A percentile compares a stretch with the other conserved stretches of the same genome.
Conservation (phyloP, 2,888 invertebrate genomes). For the Achlya flavicornis region DNA sequence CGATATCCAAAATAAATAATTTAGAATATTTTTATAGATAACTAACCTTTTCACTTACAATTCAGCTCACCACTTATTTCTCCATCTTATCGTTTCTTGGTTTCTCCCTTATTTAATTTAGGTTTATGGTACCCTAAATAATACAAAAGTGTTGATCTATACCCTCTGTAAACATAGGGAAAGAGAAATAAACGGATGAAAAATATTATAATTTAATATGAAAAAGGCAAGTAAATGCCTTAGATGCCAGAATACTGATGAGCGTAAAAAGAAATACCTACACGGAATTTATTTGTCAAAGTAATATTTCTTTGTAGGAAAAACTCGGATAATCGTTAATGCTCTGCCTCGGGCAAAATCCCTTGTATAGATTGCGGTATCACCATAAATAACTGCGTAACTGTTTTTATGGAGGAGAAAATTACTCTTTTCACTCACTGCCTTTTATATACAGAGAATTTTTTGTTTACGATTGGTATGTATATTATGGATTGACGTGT, state of each 20-base stretch:
- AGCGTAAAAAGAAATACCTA: constrained; percentile 63
- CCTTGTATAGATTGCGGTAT: constrained; percentile 81
- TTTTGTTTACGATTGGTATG: constrained; percentile 61
- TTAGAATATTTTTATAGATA: not conserved
- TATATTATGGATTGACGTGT: constrained; percentile 40
- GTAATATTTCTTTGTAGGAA: constrained; percentile 76
- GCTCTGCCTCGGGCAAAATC: constrained; percentile 74
- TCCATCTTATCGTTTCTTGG: not conserved
- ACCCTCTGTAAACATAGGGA: not conserved
- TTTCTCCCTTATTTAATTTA: not conserved
- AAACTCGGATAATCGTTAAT: constrained; percentile 78
- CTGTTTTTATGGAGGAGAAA: constrained; percentile 81
- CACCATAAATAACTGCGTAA: constrained; percentile 81
- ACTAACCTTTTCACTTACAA: too few species aligned
- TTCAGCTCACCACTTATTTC: not conserved
- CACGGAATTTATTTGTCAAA: constrained; percentile 75
- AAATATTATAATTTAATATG: constrained; percentile 14
- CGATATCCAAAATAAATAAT: not conserved
- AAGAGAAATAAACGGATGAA: constrained; percentile 2
- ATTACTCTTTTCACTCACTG: constrained; percentile 76
- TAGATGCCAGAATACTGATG: constrained; percentile 41
- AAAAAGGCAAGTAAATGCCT: constrained; percentile 14
- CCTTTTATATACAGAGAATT: constrained; percentile 69
- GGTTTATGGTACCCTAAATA: not conserved
- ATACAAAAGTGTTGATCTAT: constrained; percentile 4